Evolutionary conservation across 2,113 vertebrate genomes (phyloP).

Genomic region (Antennarius striatus): DNA sequence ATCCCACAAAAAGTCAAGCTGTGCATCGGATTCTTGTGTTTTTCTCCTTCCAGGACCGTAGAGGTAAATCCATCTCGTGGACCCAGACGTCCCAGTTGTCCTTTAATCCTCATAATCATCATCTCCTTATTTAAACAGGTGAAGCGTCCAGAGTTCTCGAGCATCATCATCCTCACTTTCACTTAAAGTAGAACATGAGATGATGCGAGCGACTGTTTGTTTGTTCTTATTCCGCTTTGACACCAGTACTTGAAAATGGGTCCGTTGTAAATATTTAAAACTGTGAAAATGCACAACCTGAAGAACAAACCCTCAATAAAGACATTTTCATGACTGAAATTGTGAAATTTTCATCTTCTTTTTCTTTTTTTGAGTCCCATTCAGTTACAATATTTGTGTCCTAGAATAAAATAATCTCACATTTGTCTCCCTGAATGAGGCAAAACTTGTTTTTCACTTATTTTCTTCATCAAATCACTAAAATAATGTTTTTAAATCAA

Average conservation of each 20-base stretch:
- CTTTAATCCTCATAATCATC: neutral
- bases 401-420: too few relatives aligned
- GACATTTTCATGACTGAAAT: constrained; percentile 3
- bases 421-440: too few relatives aligned
- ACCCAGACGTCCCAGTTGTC: neutral
- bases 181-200: neutral
- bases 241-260: constrained; percentile 77
- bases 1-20: too few relatives aligned
- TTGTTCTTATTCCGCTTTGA: constrained; percentile 52
- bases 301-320: constrained; percentile 32
- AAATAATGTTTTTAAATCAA: too few relatives aligned
- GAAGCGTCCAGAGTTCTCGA: constrained; percentile 29
- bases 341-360: constrained; percentile 33
- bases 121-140: constrained; percentile 30
- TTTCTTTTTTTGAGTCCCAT: neutral
- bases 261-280: constrained; percentile 69
- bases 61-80: too few relatives aligned
- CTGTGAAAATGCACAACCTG: constrained; percentile 78
- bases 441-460: too few relatives aligned
- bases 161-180: constrained; percentile 27
- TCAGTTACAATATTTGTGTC: neutral
- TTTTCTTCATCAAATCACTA: too few relatives aligned
- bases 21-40: neutral
- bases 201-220: constrained; percentile 23
- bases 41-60: constrained; percentile 45